Conservation (phyloP, 2,797 vertebrate genomes). For the Cryptoprocta ferox region DNA sequence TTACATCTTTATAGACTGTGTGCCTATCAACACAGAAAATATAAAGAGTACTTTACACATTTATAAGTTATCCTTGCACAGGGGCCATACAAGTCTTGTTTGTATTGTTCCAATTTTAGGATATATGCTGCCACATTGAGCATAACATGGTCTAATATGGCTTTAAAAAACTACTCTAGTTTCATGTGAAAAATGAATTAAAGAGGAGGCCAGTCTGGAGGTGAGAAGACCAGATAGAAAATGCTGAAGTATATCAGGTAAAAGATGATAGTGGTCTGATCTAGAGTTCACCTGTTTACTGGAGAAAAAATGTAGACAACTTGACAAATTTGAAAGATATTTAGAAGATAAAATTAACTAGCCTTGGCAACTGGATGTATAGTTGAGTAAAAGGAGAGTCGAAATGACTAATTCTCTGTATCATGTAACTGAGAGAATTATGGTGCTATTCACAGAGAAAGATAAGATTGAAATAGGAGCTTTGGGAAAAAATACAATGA, state of each 20-base stretch:
- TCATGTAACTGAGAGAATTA: neutral
- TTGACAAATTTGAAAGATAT: neutral
- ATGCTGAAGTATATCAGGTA: neutral
- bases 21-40: neutral
- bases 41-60: neutral
- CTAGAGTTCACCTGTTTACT: neutral
- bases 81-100: neutral
- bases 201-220: neutral
- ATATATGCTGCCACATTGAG: neutral
- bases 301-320: neutral
- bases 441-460: neutral
- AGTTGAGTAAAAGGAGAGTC: neutral
- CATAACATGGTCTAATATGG: neutral
- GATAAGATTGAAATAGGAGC: neutral
- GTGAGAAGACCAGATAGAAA: neutral
- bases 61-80: neutral
- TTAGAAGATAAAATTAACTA: slow-evolving; percentile 1
- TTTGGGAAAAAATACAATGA: neutral
- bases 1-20: neutral
- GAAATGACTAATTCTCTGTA: neutral
- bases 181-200: neutral
- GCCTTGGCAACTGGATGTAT: neutral
- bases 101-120: neutral
- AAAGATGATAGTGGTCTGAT: neutral
- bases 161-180: neutral